Base-by-base conservation (phyloP, 2,888 invertebrate species). In the Isotomurus palustris region DNA sequence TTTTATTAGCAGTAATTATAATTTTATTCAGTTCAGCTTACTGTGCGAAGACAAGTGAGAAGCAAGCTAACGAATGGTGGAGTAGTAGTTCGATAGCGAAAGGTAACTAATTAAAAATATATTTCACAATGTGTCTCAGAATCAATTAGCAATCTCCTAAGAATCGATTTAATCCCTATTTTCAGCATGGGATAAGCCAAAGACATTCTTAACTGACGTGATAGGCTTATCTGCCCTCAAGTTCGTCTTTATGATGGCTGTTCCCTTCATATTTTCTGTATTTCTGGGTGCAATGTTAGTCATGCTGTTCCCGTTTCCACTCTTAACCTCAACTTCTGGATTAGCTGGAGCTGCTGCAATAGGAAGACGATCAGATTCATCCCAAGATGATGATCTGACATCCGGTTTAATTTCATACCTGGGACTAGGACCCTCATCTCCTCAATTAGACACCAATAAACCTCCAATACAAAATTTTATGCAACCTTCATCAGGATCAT, bases 251-350 rank as follows among this genome's bases (percentile, higher is more conserved):
- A n/a, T 47, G n/a, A 17, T 47, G 17, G n/a, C 28, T 5, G 29
- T 47, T 17, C 47, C 47, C 4, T 22, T 47, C 5, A 14, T 47
- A 17, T 28, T 47, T 10, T 47, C 47, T 6, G 8, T 47, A n/a
- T 25, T 47, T 28, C 10, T 47, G 28, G 47, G 47, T 28, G 47
- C 47, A n/a, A 47, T 47, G 47, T 17, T 47, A 6, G 47, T 47
- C 14, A 27, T 47, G 10, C 29, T 47, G n/a, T 47, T 47, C 24
- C 47, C 47, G 10, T 47, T 47, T 19, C 47, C 47, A 28, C 12
- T 47, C 21, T 6, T 47, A 27, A 47, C 47, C 28, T 28, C 28
- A 25, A 47, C 47, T 8, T 8, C 47, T 3, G 47, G 47, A 5
- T 29, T 47, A 8, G 47, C 47, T 4, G 47, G 47, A 5, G 47